Percentiles rank a stretch among this genome's conserved stretches.
phyloP scores from a whole-genome alignment of 2,888 invertebrate species.

The Busseola fusca region DNA sequence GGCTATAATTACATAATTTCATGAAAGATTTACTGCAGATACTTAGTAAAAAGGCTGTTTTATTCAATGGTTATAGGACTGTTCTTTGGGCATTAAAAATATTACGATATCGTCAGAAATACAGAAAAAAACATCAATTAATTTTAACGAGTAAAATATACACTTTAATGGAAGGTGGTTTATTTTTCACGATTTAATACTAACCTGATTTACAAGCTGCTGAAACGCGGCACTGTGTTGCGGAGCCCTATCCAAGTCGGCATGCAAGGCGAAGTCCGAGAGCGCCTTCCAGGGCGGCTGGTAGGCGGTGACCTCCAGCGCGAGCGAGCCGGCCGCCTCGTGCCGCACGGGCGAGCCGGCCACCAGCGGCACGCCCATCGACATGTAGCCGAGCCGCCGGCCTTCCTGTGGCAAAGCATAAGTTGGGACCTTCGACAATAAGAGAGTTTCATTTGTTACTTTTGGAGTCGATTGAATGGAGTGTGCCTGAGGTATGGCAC shows the following conservation, averaged over 20 bases:
- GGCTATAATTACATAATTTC: background rate
- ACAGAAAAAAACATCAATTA: background rate
- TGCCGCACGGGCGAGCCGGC: constrained; percentile 98
- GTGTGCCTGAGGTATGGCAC: background rate
- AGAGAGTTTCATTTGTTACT: constrained; percentile 44
- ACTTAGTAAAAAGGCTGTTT: background rate
- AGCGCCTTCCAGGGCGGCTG: constrained; percentile 99
- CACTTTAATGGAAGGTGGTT: background rate
- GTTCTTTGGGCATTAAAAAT: background rate
- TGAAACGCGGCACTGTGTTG: constrained; percentile 97
- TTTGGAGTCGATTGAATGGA: background rate
- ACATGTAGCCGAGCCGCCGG: constrained; percentile 97
- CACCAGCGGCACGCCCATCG: constrained; percentile 99
- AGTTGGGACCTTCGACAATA: constrained; percentile 60
- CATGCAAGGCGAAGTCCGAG: constrained; percentile 98
- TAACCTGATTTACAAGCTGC: constrained; percentile 97
- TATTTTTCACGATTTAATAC: constrained; percentile 10
- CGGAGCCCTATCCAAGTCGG: constrained; percentile 96
- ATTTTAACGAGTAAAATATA: background rate
- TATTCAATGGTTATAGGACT: background rate
- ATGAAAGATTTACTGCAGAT: background rate
- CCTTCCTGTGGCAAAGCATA: constrained; percentile 92
- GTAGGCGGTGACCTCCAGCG: constrained; percentile 96
- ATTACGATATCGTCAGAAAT: no score
- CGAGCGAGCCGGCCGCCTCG: constrained; percentile 95